Evolutionary conservation across 2,888 invertebrate species (phyloP), one percentile per base, ranked within the genome.

Genomic region (Carcina quercana): DNA sequence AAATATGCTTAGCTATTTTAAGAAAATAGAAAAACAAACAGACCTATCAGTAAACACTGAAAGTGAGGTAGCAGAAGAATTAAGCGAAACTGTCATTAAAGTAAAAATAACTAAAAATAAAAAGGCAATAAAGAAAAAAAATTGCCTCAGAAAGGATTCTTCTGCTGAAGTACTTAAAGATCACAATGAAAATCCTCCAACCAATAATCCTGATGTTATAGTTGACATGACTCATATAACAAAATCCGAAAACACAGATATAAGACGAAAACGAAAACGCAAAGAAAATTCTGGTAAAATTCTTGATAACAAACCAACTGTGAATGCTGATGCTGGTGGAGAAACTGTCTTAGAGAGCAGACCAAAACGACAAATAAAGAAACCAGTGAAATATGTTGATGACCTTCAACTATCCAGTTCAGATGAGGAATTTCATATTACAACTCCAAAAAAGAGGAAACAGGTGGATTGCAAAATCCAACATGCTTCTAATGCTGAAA

Each of bases 1-100:
- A 54, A 88, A 86, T 46, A 74, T 89, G 61, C 60, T 88, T 12
- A 84, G 85, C 37, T 89, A 89, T 54, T 88, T 88, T 53, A 72
- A 80, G 38, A 87, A 86, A 62, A 43, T 85, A 30, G 65, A 74
- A 30, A 84, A 74, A 46, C 65, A 71, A 2, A 13, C 45, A 17
- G 60, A 60, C 19, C 27, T 38, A 12, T 24, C 43, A 28, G 48
- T 47, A 31, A 49, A 53, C 39, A 38, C 41, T 40, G 59, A 65
- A 37, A 38, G 38, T 22, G 40, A 30, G 42, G 30, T 32, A 20
- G 19, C 33, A 14, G 28, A 38, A 25, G 15, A 13, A 13, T 56
- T 50, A 43, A 50, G 59, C 35, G 50, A 52, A 35, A 28, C 47
- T 19, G 32, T 63, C 24, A 71, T 76, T 25, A 80, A 76, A 58